Evolutionary conservation across 2,113 vertebrate species (phyloP).

Genomic region (Bambusicola thoracicus): DNA sequence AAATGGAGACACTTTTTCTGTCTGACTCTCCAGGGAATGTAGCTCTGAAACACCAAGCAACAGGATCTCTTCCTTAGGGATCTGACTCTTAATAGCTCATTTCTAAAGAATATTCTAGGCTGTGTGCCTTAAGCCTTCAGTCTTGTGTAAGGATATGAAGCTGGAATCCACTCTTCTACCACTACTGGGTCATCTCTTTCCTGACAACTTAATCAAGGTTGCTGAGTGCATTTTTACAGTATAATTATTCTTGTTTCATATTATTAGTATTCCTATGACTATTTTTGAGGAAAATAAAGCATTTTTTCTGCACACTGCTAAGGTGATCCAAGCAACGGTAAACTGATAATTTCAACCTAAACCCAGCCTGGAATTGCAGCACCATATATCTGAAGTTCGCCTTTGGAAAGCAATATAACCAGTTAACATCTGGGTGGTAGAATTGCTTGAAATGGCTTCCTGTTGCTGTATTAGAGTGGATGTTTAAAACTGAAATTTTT

Average conservation of each 20-base stretch:
- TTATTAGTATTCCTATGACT: background rate
- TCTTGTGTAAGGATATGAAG: background rate
- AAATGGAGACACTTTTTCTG: background rate
- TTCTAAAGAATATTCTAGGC: background rate
- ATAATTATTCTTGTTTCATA: background rate
- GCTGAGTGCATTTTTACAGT: background rate
- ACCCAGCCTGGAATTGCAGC: rapidly evolving
- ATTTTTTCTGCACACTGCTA: background rate
- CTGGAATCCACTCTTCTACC: background rate
- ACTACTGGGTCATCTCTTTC: background rate
- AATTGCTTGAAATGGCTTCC: background rate
- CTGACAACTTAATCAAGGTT: background rate
- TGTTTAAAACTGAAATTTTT: background rate
- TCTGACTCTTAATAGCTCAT: background rate
- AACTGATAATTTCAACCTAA: background rate
- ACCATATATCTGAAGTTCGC: background rate
- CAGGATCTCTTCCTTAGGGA: background rate
- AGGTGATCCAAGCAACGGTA: background rate
- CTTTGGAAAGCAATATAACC: background rate
- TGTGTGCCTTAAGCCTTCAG: background rate
- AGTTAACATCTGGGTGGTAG: background rate
- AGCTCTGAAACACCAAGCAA: background rate
- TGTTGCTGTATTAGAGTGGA: rapidly evolving
- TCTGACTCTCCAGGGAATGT: background rate
- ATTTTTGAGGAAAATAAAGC: background rate